Percentiles rank a stretch among this genome's conserved stretches.
These are phyloP conservation scores for Panthera tigris DNA, from an alignment of 2,113 vertebrate genomes.

Conservation along the genomic window DNA sequence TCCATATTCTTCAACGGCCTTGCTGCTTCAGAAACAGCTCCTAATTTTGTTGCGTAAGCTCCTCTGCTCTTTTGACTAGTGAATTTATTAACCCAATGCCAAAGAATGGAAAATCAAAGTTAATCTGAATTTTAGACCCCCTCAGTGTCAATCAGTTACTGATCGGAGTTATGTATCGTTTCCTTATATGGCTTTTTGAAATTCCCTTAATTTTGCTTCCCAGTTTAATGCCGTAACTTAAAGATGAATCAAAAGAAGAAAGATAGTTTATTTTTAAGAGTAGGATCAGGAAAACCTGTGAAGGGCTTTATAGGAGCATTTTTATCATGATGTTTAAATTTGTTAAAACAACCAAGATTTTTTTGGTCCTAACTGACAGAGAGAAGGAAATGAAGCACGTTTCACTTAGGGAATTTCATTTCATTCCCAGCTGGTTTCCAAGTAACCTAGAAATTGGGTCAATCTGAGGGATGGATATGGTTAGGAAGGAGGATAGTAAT, in stretches of 20 bases:
- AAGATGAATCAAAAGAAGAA: neutral
- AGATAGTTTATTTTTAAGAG: neutral
- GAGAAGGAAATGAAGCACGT: neutral
- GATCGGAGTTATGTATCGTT: neutral
- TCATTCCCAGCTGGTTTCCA: neutral
- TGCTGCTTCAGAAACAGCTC: constrained; percentile 1
- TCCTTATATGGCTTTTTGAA: neutral
- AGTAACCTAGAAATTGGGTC: neutral
- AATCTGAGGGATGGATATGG: neutral
- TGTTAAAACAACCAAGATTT: neutral
- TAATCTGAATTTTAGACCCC: neutral
- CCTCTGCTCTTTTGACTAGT: neutral
- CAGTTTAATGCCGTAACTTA: neutral
- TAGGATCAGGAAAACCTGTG: neutral
- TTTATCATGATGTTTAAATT: neutral
- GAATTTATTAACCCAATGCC: neutral
- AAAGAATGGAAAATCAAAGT: neutral
- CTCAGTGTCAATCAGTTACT: neutral
- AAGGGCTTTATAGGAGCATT: neutral
- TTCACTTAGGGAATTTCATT: neutral
- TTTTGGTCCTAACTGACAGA: neutral
- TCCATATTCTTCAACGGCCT: neutral
- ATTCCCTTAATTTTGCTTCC: constrained; percentile 23
- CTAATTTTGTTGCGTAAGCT: neutral
- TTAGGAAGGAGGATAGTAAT: neutral